These are phyloP conservation scores for Pseudococcus longispinus DNA, from an alignment of 2,888 invertebrate species.

Conservation along the genomic window DNA sequence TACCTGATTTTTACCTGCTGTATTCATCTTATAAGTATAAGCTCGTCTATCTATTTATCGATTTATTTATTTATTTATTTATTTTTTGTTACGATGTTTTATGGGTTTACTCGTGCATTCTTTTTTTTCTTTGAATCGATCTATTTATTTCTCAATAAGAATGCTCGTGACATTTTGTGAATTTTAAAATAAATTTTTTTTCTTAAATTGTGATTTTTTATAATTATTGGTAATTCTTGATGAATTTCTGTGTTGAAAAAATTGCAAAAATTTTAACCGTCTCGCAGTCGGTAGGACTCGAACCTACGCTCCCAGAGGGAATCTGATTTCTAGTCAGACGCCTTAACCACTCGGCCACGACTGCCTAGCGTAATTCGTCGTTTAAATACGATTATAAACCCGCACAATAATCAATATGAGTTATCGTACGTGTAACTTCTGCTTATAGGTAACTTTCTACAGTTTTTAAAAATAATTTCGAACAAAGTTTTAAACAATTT, in stretches of 20 bases:
- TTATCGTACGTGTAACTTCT: too few relatives aligned
- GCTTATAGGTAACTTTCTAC: too few relatives aligned
- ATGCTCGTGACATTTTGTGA: too few relatives aligned
- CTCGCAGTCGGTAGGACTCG: constrained; percentile 57
- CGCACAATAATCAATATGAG: background rate
- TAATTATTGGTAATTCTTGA: background rate
- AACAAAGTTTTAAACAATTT: too few relatives aligned
- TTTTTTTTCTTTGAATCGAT: background rate
- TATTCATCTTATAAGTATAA: background rate
- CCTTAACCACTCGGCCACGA: constrained; percentile 57
- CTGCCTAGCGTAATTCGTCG: background rate
- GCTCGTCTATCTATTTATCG: background rate
- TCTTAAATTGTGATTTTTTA: background rate
- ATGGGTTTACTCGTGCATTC: too few relatives aligned
- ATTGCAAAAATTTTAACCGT: background rate
- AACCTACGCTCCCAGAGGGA: constrained; percentile 57
- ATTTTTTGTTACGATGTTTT: background rate
- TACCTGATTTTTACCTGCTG: background rate
- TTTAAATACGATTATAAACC: background rate
- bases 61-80: background rate
- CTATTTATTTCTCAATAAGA: background rate
- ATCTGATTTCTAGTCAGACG: constrained; percentile 57
- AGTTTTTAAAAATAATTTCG: too few relatives aligned
- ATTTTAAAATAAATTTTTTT: background rate
- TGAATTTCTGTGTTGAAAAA: background rate